A percentile compares a stretch with the other conserved stretches of the same genome.
Conservation (phyloP, 2,113 vertebrate species). For the Dipodomys spectabilis region DNA sequence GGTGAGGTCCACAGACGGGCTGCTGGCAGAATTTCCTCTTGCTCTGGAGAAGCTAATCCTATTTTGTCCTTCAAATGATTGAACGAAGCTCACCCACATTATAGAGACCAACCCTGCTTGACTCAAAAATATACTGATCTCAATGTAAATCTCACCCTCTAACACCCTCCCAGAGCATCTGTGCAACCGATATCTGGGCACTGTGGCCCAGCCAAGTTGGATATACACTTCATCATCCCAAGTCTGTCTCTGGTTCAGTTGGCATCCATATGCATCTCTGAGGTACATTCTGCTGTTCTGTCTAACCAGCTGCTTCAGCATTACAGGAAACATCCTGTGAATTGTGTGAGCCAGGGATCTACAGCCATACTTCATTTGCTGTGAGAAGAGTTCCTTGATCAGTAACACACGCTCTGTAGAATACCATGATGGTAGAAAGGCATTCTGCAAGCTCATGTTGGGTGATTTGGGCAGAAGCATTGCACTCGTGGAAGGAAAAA, state of each 20-base stretch:
- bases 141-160: background rate
- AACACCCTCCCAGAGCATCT: background rate
- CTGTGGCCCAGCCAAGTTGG: background rate
- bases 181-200: background rate
- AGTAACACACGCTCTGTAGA: background rate
- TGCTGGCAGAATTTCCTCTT: background rate
- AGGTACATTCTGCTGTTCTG: background rate
- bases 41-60: background rate
- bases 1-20: background rate
- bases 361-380: background rate
- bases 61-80: background rate
- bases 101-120: background rate
- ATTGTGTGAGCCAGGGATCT: no score
- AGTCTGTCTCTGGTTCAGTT: background rate
- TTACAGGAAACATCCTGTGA: background rate
- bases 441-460: no score
- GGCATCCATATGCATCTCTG: background rate
- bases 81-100: background rate
- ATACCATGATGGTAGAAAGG: background rate
- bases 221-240: background rate
- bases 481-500: background rate
- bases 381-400: background rate
- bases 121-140: background rate
- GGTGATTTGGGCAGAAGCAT: background rate
- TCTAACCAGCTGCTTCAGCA: background rate